A percentile compares a stretch with the other conserved stretches of the same genome.
Evolutionary conservation across 2,888 invertebrate species (phyloP).

Genomic region (Agapostemon virescens): DNA sequence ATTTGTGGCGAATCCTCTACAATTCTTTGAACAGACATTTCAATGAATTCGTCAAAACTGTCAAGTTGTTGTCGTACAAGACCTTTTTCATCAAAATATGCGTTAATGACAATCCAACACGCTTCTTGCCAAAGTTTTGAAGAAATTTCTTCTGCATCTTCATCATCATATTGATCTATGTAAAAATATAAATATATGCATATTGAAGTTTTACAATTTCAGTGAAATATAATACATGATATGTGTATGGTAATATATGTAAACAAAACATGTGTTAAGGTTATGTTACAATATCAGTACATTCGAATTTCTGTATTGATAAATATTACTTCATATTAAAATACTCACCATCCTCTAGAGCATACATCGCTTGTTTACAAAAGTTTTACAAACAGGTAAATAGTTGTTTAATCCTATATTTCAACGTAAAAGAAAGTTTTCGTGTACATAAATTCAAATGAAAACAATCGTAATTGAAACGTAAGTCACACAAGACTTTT

Average conservation of each 20-base stretch:
- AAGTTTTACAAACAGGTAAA: background rate
- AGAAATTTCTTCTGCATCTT: conserved; percentile 96
- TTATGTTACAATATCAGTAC: conserved; percentile 14
- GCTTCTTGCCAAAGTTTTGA: conserved; percentile 99
- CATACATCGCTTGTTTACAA: conserved; percentile 41
- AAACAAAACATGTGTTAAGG: conserved; percentile 9
- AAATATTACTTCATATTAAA: background rate
- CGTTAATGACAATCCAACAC: conserved; percentile 99
- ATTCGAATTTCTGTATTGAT: background rate
- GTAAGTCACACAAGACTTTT: too few species aligned
- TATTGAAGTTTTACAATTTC: conserved; percentile 5
- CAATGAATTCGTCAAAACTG: conserved; percentile 99
- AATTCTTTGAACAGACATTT: conserved; percentile 99
- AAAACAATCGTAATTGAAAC: too few species aligned
- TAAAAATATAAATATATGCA: background rate
- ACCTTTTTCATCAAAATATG: conserved; percentile 99
- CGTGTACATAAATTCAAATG: too few species aligned
- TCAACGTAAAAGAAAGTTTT: background rate
- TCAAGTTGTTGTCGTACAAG: conserved; percentile 99
- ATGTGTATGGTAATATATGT: background rate
- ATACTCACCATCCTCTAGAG: conserved; percentile 54
- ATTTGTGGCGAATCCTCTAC: conserved; percentile 99
- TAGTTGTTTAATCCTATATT: background rate
- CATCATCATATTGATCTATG: conserved; percentile 86
- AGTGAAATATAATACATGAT: background rate